phyloP scores from a whole-genome alignment of 2,888 invertebrate species.

The Papilio protenor region DNA sequence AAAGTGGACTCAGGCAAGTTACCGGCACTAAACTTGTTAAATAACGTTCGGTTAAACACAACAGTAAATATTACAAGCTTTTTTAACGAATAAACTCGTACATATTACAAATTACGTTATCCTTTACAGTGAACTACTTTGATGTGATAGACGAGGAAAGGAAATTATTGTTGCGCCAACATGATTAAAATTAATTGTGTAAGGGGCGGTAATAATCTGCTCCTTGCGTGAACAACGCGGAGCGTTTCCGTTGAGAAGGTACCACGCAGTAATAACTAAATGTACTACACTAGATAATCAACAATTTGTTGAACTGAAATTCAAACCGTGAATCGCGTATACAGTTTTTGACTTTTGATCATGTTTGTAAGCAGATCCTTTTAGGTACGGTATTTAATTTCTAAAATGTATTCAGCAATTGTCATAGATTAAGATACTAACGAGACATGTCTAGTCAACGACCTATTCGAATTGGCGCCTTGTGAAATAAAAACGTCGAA shows the following conservation, averaged over 20 bases:
- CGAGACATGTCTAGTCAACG: not conserved
- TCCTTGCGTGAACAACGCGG: conserved; percentile 52
- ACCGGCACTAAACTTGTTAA: not conserved
- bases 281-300: not conserved
- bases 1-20: not conserved
- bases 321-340: not conserved
- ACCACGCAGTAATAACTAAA: not conserved
- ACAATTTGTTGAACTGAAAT: not conserved
- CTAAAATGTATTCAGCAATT: not conserved
- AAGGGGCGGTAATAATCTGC: conserved; percentile 60
- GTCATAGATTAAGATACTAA: not conserved
- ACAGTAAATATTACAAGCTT: not conserved
- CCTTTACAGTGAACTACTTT: not conserved
- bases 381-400: not conserved
- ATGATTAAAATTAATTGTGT: conserved; percentile 65
- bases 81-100: not conserved
- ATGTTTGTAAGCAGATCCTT: not conserved
- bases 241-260: conserved; percentile 43
- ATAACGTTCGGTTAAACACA: not conserved
- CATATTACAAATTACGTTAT: not conserved
- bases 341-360: too few species aligned
- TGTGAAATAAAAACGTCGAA: conserved; percentile 14
- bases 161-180: conserved; percentile 58
- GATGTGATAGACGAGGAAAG: conserved; percentile 43
- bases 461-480: not conserved